A percentile compares a stretch with the other conserved stretches of the same genome.
These are phyloP conservation scores for Drosophila algonquin DNA, from an alignment of 2,888 invertebrate genomes.

Conservation along the genomic window DNA sequence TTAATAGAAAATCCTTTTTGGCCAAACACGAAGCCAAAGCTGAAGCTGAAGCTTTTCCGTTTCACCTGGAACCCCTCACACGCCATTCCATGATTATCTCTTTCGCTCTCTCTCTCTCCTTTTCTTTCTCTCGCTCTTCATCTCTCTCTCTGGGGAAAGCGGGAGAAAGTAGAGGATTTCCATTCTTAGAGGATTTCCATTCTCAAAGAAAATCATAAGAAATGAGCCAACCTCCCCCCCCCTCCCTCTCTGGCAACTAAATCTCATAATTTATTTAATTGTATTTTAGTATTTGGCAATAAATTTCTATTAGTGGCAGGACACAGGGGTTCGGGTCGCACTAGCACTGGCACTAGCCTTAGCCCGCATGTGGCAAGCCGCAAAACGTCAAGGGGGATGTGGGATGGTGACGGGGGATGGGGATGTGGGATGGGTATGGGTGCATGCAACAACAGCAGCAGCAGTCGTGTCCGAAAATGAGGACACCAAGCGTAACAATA, in stretches of 20 bases:
- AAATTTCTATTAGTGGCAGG: slow-evolving; percentile 74
- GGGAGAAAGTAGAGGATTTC: slow-evolving; percentile 19
- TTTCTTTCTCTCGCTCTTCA: slow-evolving; percentile 16
- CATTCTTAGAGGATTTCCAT: slow-evolving; percentile 38
- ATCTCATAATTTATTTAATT: slow-evolving; percentile 80
- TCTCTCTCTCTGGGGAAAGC: not conserved
- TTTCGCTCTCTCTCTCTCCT: slow-evolving; percentile 33
- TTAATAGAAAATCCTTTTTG: slow-evolving; percentile 72
- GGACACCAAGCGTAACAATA: slow-evolving; percentile 74
- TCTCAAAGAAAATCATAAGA: slow-evolving; percentile 52
- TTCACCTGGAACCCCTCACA: slow-evolving; percentile 19
- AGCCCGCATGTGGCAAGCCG: slow-evolving; percentile 68
- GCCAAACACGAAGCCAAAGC: slow-evolving; percentile 30
- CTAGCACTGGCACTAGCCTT: slow-evolving; percentile 7
- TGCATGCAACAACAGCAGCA: slow-evolving; percentile 9
- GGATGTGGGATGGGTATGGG: not conserved
- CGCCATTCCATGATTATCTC: slow-evolving; percentile 29
- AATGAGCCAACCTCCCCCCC: slow-evolving; percentile 26
- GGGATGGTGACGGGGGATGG: not conserved
- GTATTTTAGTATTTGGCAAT: slow-evolving; percentile 76
- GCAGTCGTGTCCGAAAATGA: slow-evolving; percentile 47
- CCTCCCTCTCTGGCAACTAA: slow-evolving; percentile 39
- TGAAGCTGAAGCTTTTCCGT: slow-evolving; percentile 48
- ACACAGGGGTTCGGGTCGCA: slow-evolving; percentile 2
- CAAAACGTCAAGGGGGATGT: slow-evolving; percentile 40